These are phyloP conservation scores for Strigamia transsilvanica DNA, from an alignment of 2,888 invertebrate genomes.

Conservation along the genomic window DNA sequence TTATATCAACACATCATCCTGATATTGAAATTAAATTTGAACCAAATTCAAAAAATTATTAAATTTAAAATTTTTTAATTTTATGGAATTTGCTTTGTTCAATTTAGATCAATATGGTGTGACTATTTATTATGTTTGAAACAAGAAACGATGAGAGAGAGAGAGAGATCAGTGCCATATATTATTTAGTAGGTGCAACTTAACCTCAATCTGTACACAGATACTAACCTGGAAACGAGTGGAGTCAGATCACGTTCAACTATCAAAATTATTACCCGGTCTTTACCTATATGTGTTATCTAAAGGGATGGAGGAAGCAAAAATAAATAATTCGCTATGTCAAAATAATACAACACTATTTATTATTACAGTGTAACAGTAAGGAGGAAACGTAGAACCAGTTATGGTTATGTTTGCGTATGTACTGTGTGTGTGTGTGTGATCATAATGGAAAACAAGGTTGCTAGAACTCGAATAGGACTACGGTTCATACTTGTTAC, in stretches of 20 bases:
- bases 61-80: background rate
- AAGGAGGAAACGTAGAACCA: conserved; percentile 23
- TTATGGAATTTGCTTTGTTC: background rate
- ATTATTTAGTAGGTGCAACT: conserved; percentile 2
- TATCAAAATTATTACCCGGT: conserved; percentile 46
- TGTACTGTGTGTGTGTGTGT: no score
- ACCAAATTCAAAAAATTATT: background rate
- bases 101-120: background rate
- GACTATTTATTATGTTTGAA: background rate
- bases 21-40: background rate
- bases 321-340: conserved; percentile 19
- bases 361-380: conserved; percentile 29
- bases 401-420: conserved; percentile 1
- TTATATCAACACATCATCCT: background rate
- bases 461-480: background rate
- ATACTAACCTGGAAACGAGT: conserved; percentile 31
- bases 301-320: conserved; percentile 33
- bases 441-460: conserved; percentile 3
- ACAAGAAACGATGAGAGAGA: background rate
- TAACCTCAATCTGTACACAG: conserved; percentile 42
- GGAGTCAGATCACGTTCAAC: conserved; percentile 49
- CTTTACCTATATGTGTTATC: conserved; percentile 43
- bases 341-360: conserved; percentile 18
- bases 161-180: background rate
- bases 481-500: background rate